Evolutionary conservation across 1,140 invertebrate genomes (phyloP).

Genomic region (Trachymyrmex septentrionalis): DNA sequence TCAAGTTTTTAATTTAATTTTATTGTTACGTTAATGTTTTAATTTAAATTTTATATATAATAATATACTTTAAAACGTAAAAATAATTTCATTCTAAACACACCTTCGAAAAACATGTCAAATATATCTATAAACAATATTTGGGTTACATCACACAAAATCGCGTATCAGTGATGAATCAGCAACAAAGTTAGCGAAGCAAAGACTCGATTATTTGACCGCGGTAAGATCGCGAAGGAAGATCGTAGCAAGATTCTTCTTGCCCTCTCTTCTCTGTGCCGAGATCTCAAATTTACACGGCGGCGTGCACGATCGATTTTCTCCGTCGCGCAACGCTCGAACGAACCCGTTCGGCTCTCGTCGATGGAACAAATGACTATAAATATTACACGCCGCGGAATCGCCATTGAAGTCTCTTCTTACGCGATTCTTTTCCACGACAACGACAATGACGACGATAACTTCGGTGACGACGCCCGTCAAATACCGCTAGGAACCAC

Average conservation of each 20-base stretch:
- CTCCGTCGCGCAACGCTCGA: conserved; percentile 67
- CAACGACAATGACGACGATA: neutral
- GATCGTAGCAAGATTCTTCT: conserved; percentile 3
- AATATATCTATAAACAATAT: conserved; percentile 1
- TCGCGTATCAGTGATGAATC: conserved; percentile 24
- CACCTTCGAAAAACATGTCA: neutral
- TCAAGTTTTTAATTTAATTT: neutral
- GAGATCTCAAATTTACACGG: conserved; percentile 74
- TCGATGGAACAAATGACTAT: conserved; percentile 59
- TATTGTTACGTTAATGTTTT: neutral
- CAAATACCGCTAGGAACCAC: conserved; percentile 45
- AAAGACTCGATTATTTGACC: conserved; percentile 22
- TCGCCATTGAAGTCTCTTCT: conserved; percentile 48
- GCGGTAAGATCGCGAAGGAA: conserved; percentile 1
- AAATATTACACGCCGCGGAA: conserved; percentile 34
- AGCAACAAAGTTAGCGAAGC: conserved; percentile 6
- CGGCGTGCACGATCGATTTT: conserved; percentile 64
- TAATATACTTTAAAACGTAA: neutral
- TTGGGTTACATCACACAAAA: conserved; percentile 2
- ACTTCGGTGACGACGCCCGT: neutral
- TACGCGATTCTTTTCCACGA: conserved; percentile 29
- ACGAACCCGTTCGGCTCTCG: conserved; percentile 58
- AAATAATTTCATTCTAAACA: neutral
- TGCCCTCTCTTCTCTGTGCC: conserved; percentile 31
- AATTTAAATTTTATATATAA: conserved; percentile 15